Evolutionary conservation across 92 coral and sea anemone species (phyloP).

Genomic region (Umimayanthus chanpuru): DNA sequence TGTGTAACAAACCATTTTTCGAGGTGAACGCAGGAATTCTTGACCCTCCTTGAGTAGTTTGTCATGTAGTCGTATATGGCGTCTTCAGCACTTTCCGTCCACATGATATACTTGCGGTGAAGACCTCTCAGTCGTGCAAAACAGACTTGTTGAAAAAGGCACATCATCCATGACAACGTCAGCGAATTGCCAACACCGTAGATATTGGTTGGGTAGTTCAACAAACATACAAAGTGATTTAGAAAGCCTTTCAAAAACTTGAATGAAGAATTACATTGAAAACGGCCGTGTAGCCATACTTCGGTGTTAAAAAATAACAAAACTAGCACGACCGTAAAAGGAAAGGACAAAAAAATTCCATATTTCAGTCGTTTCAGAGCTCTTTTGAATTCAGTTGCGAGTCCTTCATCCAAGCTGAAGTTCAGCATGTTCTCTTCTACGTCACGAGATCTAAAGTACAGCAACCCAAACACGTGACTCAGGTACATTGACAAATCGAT

Average conservation of each 20-base stretch:
- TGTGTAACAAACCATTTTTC: constrained; percentile 58
- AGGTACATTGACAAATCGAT: constrained; percentile 59
- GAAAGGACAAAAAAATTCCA: constrained; percentile 44
- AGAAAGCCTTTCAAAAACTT: constrained; percentile 50
- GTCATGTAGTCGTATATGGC: constrained; percentile 51
- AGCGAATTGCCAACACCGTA: constrained; percentile 67
- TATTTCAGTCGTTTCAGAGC: constrained; percentile 39
- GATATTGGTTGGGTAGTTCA: constrained; percentile 61
- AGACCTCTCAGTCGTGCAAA: constrained; percentile 44
- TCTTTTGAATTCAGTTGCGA: constrained; percentile 8
- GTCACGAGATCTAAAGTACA: constrained; percentile 67
- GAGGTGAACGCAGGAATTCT: constrained; percentile 40
- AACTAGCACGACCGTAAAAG: constrained; percentile 31
- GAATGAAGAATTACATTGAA: constrained; percentile 57
- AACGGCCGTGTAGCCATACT: constrained; percentile 52
- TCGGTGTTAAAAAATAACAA: constrained; percentile 61
- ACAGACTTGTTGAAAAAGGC: constrained; percentile 64
- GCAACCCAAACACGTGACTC: constrained; percentile 59
- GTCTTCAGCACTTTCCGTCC: constrained; percentile 55
- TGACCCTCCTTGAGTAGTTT: constrained; percentile 57
- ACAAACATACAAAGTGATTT: constrained; percentile 48
- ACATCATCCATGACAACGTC: constrained; percentile 62
- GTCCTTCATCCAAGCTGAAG: constrained; percentile 18
- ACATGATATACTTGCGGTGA: constrained; percentile 25
- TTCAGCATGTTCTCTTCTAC: constrained; percentile 53